phyloP scores from a whole-genome alignment of 1,140 invertebrate genomes.

The Cherax destructor region DNA sequence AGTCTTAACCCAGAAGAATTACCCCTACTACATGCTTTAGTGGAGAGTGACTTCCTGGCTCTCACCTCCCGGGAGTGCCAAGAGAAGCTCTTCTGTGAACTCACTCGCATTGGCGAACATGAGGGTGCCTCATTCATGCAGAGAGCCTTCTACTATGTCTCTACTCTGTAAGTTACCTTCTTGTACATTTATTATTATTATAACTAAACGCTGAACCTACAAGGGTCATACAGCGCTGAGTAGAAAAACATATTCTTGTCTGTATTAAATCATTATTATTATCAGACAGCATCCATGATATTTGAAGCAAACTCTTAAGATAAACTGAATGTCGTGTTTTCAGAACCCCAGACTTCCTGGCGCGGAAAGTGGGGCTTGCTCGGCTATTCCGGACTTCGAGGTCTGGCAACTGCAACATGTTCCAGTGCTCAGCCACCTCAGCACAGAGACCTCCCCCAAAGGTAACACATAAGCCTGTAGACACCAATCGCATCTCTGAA shows the following conservation, averaged over 20 bases:
- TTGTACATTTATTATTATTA: not conserved
- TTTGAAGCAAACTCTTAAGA: not conserved
- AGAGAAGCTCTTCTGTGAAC: conserved; percentile 69
- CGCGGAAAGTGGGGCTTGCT: conserved; percentile 42
- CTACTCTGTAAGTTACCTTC: conserved; percentile 58
- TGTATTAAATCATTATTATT: no score
- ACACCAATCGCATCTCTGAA: conserved; percentile 17
- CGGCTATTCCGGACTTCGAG: conserved; percentile 55
- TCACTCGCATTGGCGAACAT: conserved; percentile 52
- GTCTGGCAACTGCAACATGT: conserved; percentile 16
- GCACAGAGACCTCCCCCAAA: not conserved
- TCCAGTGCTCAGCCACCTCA: conserved; percentile 18
- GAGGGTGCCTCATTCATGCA: conserved; percentile 64
- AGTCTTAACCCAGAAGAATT: conserved; percentile 49
- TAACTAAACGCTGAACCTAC: no score
- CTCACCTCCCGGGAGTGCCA: conserved; percentile 54
- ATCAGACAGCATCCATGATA: not conserved
- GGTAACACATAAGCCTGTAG: not conserved
- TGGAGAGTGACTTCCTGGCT: conserved; percentile 59
- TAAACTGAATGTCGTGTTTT: not conserved
- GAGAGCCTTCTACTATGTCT: conserved; percentile 63
- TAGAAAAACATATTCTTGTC: no score
- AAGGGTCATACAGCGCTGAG: no score
- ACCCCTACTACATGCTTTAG: conserved; percentile 52
- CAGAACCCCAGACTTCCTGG: conserved; percentile 61